Percentiles rank a stretch among this genome's conserved stretches.
Evolutionary conservation across 1,140 invertebrate genomes (phyloP).

Genomic region (Trachelipus rathkii): DNA sequence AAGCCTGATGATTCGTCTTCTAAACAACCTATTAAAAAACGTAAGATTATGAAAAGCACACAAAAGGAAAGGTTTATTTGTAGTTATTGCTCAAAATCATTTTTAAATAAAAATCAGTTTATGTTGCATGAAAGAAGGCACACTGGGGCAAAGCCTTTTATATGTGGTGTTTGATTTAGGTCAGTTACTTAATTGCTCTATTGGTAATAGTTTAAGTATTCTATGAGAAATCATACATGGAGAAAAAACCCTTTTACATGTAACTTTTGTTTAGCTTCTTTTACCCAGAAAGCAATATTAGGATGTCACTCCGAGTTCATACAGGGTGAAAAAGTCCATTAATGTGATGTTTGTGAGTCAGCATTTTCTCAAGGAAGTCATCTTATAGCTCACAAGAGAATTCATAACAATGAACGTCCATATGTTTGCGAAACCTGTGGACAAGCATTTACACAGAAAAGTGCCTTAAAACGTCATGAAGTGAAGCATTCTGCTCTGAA

Average conservation of each 20-base stretch:
- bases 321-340: conserved; percentile 63
- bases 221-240: conserved; percentile 26
- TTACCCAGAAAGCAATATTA: conserved; percentile 66
- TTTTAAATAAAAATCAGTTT: conserved; percentile 26
- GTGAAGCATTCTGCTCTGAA: conserved; percentile 47
- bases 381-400: conserved; percentile 39
- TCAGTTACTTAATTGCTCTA: conserved; percentile 12
- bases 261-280: conserved; percentile 7
- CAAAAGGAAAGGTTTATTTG: conserved; percentile 22
- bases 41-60: neutral
- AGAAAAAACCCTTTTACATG: conserved; percentile 22
- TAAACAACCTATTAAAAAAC: conserved; percentile 34
- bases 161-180: conserved; percentile 20
- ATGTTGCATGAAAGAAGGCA: conserved; percentile 19
- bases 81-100: conserved; percentile 18
- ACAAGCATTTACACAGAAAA: conserved; percentile 47
- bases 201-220: conserved; percentile 7
- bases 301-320: conserved; percentile 77
- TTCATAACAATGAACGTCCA: conserved; percentile 47
- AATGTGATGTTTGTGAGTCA: conserved; percentile 57
- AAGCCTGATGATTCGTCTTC: conserved; percentile 29
- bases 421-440: conserved; percentile 46
- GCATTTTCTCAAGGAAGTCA: conserved; percentile 44
- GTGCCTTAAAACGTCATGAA: conserved; percentile 47
- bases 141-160: conserved; percentile 26